These are phyloP conservation scores for Amblyjoppa fuscipennis DNA, from an alignment of 2,888 invertebrate species.

Conservation along the genomic window DNA sequence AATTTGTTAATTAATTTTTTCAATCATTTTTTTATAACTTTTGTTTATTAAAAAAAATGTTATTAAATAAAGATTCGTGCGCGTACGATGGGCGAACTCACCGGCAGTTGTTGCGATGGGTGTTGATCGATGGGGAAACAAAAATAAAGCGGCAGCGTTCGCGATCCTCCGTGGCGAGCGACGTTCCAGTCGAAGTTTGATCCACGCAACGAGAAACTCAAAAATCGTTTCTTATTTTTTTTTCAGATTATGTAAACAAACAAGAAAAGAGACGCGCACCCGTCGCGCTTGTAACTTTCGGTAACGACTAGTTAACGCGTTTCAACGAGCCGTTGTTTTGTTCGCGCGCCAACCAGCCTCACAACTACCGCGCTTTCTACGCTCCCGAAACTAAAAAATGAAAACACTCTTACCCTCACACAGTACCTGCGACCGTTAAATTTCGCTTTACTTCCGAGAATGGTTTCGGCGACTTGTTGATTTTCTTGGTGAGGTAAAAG, in stretches of 20 bases:
- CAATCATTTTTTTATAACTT: too few species aligned
- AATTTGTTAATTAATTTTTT: too few species aligned
- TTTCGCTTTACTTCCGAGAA: background rate
- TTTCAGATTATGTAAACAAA: background rate
- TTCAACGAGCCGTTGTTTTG: background rate
- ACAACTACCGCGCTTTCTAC: background rate
- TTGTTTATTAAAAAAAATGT: too few species aligned
- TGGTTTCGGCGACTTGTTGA: too few species aligned
- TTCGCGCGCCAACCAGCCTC: constrained; percentile 1
- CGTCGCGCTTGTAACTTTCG: background rate
- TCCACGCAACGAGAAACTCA: background rate
- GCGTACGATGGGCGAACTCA: background rate
- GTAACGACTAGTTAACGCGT: background rate
- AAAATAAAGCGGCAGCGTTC: background rate
- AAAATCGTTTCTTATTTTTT: background rate
- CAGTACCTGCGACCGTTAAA: background rate
- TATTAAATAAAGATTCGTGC: too few species aligned
- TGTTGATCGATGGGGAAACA: background rate
- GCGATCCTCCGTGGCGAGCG: background rate
- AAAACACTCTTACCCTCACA: background rate
- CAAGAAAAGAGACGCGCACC: background rate
- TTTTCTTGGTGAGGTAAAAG: too few species aligned
- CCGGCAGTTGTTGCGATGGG: background rate
- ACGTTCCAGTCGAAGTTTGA: background rate
- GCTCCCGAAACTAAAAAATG: background rate